Conservation (phyloP, 64 coral and sea anemone species). For the Porites lutea region DNA sequence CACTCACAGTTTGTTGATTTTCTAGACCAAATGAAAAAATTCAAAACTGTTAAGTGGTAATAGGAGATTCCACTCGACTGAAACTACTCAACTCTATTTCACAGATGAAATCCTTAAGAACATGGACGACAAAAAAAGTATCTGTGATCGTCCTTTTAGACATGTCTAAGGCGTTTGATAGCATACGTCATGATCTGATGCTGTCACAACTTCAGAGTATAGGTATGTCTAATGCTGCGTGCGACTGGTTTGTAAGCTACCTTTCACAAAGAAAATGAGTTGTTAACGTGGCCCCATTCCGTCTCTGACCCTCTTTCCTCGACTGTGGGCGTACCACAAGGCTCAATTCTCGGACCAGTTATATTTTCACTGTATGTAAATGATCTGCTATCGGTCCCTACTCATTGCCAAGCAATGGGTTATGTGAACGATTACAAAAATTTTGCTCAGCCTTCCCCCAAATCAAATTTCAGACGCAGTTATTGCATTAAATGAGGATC, state of each 20-base stretch:
- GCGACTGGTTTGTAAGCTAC: conserved; percentile 37
- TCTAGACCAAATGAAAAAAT: conserved; percentile 21
- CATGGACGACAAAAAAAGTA: conserved; percentile 45
- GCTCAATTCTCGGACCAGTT: conserved; percentile 37
- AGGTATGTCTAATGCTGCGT: conserved; percentile 40
- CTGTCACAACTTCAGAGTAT: not conserved
- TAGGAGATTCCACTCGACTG: conserved; percentile 33
- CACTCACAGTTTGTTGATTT: not conserved
- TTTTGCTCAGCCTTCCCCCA: no score
- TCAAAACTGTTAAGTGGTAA: conserved; percentile 27
- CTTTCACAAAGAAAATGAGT: conserved; percentile 35
- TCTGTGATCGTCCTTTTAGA: conserved; percentile 34
- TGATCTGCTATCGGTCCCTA: conserved; percentile 47
- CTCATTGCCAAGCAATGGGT: conserved; percentile 32
- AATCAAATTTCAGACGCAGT: no score
- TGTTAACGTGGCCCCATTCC: conserved; percentile 10
- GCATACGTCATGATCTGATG: no score
- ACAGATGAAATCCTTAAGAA: conserved; percentile 21
- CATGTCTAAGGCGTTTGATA: no score
- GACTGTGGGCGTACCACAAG: conserved; percentile 40
- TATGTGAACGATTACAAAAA: no score
- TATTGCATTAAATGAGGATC: no score
- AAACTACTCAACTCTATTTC: conserved; percentile 35
- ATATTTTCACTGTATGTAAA: not conserved
- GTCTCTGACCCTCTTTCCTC: conserved; percentile 19